Percentiles rank a stretch among this genome's conserved stretches.
Evolutionary conservation across 2,888 invertebrate genomes (phyloP).

Genomic region (Tachina fera): DNA sequence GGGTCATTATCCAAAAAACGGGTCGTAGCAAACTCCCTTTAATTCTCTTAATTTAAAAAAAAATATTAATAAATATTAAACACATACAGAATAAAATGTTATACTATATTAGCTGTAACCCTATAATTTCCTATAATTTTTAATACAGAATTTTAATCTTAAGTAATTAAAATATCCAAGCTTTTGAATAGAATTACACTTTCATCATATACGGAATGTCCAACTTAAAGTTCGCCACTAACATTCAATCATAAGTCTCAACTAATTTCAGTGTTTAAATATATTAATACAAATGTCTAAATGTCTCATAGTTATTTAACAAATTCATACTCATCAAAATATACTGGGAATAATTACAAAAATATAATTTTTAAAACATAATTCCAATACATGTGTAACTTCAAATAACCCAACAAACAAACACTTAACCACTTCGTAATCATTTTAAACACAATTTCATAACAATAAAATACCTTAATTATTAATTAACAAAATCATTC

Average conservation of each 20-base stretch:
- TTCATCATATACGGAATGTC: not conserved
- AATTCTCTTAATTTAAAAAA: no score
- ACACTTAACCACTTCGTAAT: not conserved
- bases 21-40: no score
- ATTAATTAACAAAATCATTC: not conserved
- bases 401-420: not conserved
- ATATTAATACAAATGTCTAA: not conserved
- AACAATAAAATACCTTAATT: not conserved
- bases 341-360: not conserved
- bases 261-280: slow-evolving; percentile 16
- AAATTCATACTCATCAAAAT: not conserved
- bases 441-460: not conserved
- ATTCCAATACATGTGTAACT: no score
- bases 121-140: not conserved
- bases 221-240: slow-evolving; percentile 36
- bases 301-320: no score
- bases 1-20: no score
- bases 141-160: not conserved
- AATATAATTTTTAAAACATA: not conserved
- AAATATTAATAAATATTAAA: no score
- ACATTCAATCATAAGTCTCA: slow-evolving; percentile 8
- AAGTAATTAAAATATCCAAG: slow-evolving; percentile 2
- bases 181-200: not conserved
- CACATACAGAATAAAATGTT: no score
- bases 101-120: not conserved